Conservation (phyloP, 2,797 vertebrate species). For the Myiothlypis chrysogaster region DNA sequence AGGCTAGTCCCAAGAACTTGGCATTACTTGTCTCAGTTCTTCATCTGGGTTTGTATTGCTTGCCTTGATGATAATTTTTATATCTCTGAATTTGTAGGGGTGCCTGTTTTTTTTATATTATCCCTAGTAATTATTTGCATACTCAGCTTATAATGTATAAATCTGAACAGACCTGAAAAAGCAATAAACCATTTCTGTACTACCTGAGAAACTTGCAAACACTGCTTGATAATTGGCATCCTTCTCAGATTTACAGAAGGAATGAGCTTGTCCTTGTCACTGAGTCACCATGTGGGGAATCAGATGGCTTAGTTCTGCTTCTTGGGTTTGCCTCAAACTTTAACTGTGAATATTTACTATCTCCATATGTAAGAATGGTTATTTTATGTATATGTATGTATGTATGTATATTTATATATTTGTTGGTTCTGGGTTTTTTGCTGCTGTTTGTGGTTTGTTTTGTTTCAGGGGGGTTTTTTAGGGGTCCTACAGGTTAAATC, state of each 20-base stretch:
- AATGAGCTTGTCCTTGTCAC: not conserved
- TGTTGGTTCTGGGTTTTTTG: not conserved
- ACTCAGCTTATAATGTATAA: not conserved
- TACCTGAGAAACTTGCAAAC: not conserved
- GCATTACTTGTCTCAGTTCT: not conserved
- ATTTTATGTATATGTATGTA: not conserved
- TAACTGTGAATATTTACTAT: not conserved
- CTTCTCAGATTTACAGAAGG: not conserved
- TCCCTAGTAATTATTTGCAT: not conserved
- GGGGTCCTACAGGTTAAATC: not conserved
- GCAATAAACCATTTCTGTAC: not conserved
- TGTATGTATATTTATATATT: not conserved
- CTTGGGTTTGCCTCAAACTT: not conserved
- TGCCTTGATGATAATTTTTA: not conserved
- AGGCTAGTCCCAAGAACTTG: not conserved
- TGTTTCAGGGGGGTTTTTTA: not conserved
- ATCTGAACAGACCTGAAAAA: not conserved
- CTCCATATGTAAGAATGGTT: not conserved
- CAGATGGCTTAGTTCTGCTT: not conserved
- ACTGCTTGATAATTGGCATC: not conserved
- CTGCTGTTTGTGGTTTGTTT: accelerated
- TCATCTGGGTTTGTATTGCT: not conserved
- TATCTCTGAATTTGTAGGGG: not conserved
- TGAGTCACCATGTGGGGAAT: not conserved
- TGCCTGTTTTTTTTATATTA: not conserved